These are phyloP conservation scores for Anoura caudifer DNA, from an alignment of 2,113 vertebrate species.

Conservation along the genomic window DNA sequence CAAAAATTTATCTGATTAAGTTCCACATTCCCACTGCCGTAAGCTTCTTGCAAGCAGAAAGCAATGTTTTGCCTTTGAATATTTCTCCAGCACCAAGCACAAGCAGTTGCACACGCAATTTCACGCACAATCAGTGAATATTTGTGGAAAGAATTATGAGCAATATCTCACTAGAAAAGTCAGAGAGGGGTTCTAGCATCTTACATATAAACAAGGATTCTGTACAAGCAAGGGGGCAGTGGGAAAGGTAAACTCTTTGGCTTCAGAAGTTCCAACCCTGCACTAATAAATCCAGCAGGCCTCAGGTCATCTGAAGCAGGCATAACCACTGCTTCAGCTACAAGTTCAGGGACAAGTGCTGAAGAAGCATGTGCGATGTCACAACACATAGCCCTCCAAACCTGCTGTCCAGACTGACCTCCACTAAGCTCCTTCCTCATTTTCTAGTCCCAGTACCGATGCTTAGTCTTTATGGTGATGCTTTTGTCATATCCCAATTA, in stretches of 20 bases:
- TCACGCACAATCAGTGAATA: neutral
- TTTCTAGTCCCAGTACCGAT: too few relatives aligned
- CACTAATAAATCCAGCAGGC: neutral
- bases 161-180: neutral
- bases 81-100: neutral
- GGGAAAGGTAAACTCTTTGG: neutral
- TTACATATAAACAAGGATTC: neutral
- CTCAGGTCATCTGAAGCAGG: neutral
- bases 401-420: too few relatives aligned
- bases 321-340: neutral
- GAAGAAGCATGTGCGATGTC: neutral
- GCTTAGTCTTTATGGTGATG: neutral
- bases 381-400: rapidly evolving
- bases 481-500: neutral
- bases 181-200: too few relatives aligned
- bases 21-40: neutral
- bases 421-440: neutral
- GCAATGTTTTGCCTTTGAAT: neutral
- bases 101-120: neutral
- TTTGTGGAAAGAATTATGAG: neutral
- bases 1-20: neutral
- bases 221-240: neutral
- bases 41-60: neutral
- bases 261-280: neutral
- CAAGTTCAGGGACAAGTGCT: neutral